Conservation (phyloP, 2,797 vertebrate species). For the Oreochromis grahami region DNA sequence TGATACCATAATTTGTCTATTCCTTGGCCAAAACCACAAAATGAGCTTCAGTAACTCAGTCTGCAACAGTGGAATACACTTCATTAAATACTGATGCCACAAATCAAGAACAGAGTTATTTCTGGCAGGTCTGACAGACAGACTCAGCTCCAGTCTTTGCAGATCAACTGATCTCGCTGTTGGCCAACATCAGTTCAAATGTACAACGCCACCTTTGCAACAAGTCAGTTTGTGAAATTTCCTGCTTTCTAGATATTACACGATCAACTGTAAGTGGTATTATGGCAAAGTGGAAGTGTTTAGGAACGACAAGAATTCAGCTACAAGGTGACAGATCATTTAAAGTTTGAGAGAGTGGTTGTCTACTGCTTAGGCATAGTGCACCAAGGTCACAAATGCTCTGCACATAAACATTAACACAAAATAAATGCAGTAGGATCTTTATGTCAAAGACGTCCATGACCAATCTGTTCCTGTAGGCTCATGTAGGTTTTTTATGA, state of each 20-base stretch:
- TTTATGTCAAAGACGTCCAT: fast-evolving
- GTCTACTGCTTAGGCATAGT: neutral
- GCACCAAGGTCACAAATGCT: fast-evolving
- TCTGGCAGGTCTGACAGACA: fast-evolving
- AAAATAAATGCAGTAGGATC: neutral
- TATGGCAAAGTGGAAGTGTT: neutral
- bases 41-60: neutral
- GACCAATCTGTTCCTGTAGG: neutral
- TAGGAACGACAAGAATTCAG: too few relatives aligned
- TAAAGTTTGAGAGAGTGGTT: neutral
- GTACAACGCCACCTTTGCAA: too few relatives aligned
- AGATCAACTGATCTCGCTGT: neutral
- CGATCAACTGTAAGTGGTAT: neutral
- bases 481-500: neutral
- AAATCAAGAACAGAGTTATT: fast-evolving
- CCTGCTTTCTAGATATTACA: fast-evolving
- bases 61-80: neutral
- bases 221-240: neutral
- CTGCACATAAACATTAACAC: neutral
- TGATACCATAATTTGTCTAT: fast-evolving
- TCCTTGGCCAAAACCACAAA: neutral
- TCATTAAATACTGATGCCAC: fast-evolving
- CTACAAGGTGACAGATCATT: too few relatives aligned
- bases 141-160: neutral
- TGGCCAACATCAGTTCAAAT: too few relatives aligned